phyloP scores from a whole-genome alignment of 2,888 invertebrate species.

The Drosophila nr. perissopoda region DNA sequence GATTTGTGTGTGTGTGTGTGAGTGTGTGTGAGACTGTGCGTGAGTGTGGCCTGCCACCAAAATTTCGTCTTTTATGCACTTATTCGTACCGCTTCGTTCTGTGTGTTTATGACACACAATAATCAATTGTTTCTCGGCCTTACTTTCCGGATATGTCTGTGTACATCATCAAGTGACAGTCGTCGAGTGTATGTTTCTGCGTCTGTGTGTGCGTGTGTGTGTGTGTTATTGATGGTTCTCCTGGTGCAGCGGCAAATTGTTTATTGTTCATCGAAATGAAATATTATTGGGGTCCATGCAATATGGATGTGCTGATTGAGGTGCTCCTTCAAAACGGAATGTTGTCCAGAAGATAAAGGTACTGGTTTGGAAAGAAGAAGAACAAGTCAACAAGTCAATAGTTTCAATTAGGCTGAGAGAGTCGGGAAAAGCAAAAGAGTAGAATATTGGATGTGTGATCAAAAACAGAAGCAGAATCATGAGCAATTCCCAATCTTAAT shows the following conservation, averaged over 20 bases:
- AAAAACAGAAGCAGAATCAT: neutral
- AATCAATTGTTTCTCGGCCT: constrained; percentile 73
- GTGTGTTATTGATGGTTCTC: constrained; percentile 64
- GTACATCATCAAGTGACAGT: constrained; percentile 38
- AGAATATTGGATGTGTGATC: neutral
- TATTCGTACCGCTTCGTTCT: constrained; percentile 9
- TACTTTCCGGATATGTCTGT: neutral
- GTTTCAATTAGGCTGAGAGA: neutral
- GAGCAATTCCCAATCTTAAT: neutral
- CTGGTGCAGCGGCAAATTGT: constrained; percentile 66
- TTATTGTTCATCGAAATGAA: constrained; percentile 75
- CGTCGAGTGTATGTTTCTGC: constrained; percentile 6
- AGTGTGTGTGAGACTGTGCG: neutral
- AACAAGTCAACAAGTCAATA: neutral
- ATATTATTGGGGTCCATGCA: constrained; percentile 46
- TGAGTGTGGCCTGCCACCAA: constrained; percentile 28
- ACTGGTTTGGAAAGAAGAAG: neutral
- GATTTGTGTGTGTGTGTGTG: neutral
- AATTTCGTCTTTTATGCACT: constrained; percentile 53
- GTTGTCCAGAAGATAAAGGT: neutral
- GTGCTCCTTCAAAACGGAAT: constrained; percentile 27
- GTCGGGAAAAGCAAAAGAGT: neutral
- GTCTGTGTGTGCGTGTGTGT: constrained; percentile 15
- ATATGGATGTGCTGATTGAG: constrained; percentile 76
- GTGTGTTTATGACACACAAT: constrained; percentile 76